Base-by-base conservation (phyloP, 2,888 invertebrate genomes). In the Agrilus mali region DNA sequence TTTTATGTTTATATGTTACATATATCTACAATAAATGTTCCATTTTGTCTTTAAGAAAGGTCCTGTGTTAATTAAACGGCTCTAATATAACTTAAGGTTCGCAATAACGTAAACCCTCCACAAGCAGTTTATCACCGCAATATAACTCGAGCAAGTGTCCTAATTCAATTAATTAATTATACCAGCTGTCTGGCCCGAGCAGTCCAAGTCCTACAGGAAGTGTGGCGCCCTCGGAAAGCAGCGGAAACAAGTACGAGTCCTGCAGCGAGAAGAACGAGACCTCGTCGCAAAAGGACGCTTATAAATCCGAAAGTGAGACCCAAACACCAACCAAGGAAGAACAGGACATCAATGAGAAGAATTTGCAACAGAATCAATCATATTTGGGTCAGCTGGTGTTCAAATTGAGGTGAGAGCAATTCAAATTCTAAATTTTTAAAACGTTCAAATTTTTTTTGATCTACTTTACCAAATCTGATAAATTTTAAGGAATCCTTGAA, bases 321-420 rank as follows among this genome's bases (percentile, higher is more conserved):
- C 63, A 55, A 47, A 65, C 59, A 44, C 70, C 63, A 37, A 75
- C 71, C 56, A 75, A 71, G 53, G 77, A 73, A 50, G 75, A 74
- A 54, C 57, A 72, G 41, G 76, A 74, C 52, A 69, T 71, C 14
- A 74, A 72, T 51, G 78, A 78, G 60, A 76, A 77, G 53, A 74
- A 74, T 57, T 47, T 72, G 56, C 60, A 67, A 53, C 69, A 69
- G 53, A 75, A 72, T 50, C 77, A 78, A 40, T 78, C 80, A 17
- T 81, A 80, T 58, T 74, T 95, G 47, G 94, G 95, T 0, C 85
- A 87, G 47, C 71, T 95, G 58, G 84, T 90, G 55, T 95, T 95
- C 65, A 89, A 87, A 60, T 69, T 94, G 41, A 78, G 85, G 74
- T 84, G 59, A 67, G 66, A 61, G 5, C 22, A 20, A 20, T 6